These are phyloP conservation scores for Thymelicus sylvestris DNA, from an alignment of 2,888 invertebrate species.

Conservation along the genomic window DNA sequence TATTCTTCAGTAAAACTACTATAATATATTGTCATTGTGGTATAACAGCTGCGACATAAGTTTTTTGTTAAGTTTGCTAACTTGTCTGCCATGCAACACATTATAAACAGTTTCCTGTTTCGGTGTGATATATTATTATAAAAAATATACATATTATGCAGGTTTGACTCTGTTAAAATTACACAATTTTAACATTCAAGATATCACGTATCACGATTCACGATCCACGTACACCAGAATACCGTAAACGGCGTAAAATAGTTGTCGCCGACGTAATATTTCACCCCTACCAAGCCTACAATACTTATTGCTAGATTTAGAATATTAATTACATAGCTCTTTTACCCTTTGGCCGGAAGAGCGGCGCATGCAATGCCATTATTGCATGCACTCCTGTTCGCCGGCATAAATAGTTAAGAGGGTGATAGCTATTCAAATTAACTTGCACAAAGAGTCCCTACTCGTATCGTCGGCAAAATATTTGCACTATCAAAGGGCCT, in stretches of 20 bases:
- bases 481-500: slow-evolving; percentile 35
- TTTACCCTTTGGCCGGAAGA: slow-evolving; percentile 37
- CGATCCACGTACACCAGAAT: neutral
- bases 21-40: too few relatives aligned
- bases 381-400: slow-evolving; percentile 37
- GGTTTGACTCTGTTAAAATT: too few relatives aligned
- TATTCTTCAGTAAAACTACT: too few relatives aligned
- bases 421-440: slow-evolving; percentile 38
- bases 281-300: slow-evolving; percentile 27
- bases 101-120: too few relatives aligned
- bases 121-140: too few relatives aligned
- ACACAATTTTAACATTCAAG: neutral
- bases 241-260: slow-evolving; percentile 18
- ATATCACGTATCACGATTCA: neutral
- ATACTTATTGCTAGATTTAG: slow-evolving; percentile 38
- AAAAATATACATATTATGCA: too few relatives aligned
- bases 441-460: slow-evolving; percentile 34
- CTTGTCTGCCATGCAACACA: too few relatives aligned
- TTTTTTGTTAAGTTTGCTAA: too few relatives aligned
- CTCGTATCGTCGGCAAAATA: slow-evolving; percentile 30
- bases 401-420: slow-evolving; percentile 35
- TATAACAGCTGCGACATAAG: too few relatives aligned
- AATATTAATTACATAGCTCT: slow-evolving; percentile 37
- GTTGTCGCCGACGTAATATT: slow-evolving; percentile 29
- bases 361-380: slow-evolving; percentile 37